Evolutionary conservation across 2,888 invertebrate genomes (phyloP), one percentile per base, ranked within the genome.

Genomic region (Acheta domesticus): DNA sequence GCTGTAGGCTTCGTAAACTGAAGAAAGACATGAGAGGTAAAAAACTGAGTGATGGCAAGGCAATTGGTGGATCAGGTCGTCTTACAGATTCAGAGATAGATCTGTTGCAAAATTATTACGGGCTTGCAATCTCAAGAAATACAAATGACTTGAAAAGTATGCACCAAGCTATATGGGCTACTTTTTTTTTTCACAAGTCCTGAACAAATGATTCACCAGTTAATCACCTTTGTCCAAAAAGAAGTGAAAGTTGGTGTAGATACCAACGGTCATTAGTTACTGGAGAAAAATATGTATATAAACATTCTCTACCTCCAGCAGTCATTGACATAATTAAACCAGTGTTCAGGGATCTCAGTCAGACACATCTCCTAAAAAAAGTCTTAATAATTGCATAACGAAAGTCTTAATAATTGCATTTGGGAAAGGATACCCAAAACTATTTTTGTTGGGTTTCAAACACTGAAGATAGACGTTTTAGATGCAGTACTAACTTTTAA

Each of bases 161-260:
- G 82, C 78, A 62, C 16, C 78, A 77, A 77, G 79, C 79, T 75
- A 77, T 83, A 20, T 81, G 81, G 82, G 81, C 81, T 12, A 80
- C 75, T n/a, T n/a, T n/a, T 11, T 83, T 81, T 48, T 80, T 77
- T 62, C 82, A 82, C 76, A 79, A 79, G 20, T 76, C 49, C 19
- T 82, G 81, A n/a, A 80, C 80, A 48, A 77, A 82, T 76, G 80
- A 80, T 14, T 80, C 80, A 4, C 82, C 81, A 16, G 76, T 76
- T 20, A 81, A 82, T 77, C 74, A 76, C 19, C 75, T 81, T 21
- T 80, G 81, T 62, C 81, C 81, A 12, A 79, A 75, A 49, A 81
- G 77, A n/a, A 23, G 14, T 2, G 79, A 79, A n/a, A 79, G 79
- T 62, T 82, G 82, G 82, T 81, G 81, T 76, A 77, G 74, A 36